Base-by-base conservation (phyloP, 1,140 invertebrate genomes). In the Bacillus rossius region DNA sequence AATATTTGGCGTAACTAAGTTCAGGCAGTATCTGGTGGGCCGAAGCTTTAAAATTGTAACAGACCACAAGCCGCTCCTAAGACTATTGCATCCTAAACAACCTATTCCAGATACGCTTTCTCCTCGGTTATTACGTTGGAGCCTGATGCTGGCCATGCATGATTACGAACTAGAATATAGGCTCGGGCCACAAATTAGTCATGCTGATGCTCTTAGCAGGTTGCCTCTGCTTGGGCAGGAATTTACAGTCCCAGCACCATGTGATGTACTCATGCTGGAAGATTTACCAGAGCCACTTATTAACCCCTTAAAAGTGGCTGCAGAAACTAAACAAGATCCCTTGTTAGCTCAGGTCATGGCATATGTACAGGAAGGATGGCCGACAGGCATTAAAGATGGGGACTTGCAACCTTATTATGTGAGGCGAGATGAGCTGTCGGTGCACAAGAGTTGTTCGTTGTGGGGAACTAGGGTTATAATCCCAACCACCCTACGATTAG, bases 1-100 rank as follows among this genome's bases (percentile, higher is more conserved):
- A 8, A 59, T 81, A 1, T 82, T 70, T 65, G 75, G 72, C 4
- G 69, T 83, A 4, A 71, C 72, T 55, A 77, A 77, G 64, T 83
- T 82, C 65, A 69, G 79, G 37, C 63, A 77, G 29, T 84, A 77
- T 62, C 49, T 85, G 3, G 73, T 68, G 62, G 79, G 80, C 37
- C 59, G 70, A 19, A 48, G 67, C 14, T 83, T 83, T 68, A 67
- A 64, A 3, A 59, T 81, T 13, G 58, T 67, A 42, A 79, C 75
- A 1, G 80, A 82, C 58, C 75, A 80, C 57, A 71, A 76, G 55
- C 79, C 79, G 1, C 59, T 83, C 7, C 60, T 69, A 7, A 62
- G 65, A n/a, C 70, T 81, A 53, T 77, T 80, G 57, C 65, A 65
- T 2, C 20, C 66, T 37, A 66, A 71, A 50, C 64, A 68, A 51